Base-by-base conservation (phyloP, 2,113 vertebrate species). In the Phalacrocorax carbo region DNA sequence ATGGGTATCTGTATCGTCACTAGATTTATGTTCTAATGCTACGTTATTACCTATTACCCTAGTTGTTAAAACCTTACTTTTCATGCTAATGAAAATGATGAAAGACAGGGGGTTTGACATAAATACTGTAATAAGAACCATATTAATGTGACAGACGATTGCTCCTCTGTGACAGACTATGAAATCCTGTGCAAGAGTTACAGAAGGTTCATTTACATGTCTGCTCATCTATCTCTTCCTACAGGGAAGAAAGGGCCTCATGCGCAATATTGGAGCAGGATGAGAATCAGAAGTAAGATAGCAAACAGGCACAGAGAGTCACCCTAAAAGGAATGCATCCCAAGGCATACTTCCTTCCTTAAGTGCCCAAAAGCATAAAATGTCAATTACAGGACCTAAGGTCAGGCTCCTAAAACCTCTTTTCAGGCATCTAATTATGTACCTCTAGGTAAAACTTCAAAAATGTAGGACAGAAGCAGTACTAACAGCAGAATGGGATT, bases 61-160 rank as follows among this genome's bases (percentile, higher is more conserved):
- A 94, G 89, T 86, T 97, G 93, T 96, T 97, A 97, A 96, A 96
- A 96, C 85, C 96, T 96, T 95, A 94, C 94, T 96, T 95, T 92
- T 92, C 90, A 92, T 84, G 94, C 89, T 96, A 96, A 96, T 97
- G 96, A 95, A 96, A 96, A 95, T 95, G 84, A 97, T 95, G 96
- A 95, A 95, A 96, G 96, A 94, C 94, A 78, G 82, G 82, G 60
- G 73, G 34, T 82, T 93, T 93, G 93, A 97, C 92, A 97, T 95
- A 95, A 97, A 96, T 96, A 93, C 91, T 96, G 91, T 84, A 94
- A 95, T 95, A 97, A 95, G 96, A 95, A 64, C 84, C 90, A 85
- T 93, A 96, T 97, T 97, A 96, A 94, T 75, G 82, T 95, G 96
- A 96, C 93, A 97, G 94, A 95, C 4, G 65, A 96, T 93, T 96